These are phyloP conservation scores for Arbacia lixula DNA, from an alignment of 53 echinoderm and acorn worm genomes.

Conservation along the genomic window DNA sequence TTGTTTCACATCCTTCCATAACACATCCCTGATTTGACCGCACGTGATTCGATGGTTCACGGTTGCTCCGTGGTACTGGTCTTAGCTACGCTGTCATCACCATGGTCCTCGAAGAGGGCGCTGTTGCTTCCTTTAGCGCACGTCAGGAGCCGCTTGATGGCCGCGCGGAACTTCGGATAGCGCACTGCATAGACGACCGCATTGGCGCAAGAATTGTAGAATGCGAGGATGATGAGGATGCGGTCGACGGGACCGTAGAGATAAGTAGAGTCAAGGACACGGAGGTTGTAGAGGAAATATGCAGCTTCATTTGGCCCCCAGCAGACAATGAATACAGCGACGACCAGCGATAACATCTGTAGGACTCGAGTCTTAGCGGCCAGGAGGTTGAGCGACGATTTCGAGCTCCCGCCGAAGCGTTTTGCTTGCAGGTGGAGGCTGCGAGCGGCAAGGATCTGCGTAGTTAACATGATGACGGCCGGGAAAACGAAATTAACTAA, in stretches of 20 bases:
- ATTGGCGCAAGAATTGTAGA: slow-evolving; percentile 37
- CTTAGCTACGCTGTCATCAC: too few relatives aligned
- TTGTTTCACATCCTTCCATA: too few relatives aligned
- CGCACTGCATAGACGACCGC: slow-evolving; percentile 5
- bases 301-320: slow-evolving; percentile 71
- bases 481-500: slow-evolving; percentile 54
- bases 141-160: too few relatives aligned
- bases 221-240: slow-evolving; percentile 68
- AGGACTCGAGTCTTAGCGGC: slow-evolving; percentile 58
- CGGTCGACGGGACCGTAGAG: slow-evolving; percentile 62
- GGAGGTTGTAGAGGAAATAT: slow-evolving; percentile 63
- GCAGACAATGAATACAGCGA: slow-evolving; percentile 68
- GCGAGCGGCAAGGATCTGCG: slow-evolving; percentile 56
- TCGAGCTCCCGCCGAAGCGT: background rate
- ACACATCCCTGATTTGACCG: too few relatives aligned
- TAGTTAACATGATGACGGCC: slow-evolving; percentile 54
- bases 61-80: too few relatives aligned
- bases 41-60: too few relatives aligned
- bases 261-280: slow-evolving; percentile 46
- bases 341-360: slow-evolving; percentile 65
- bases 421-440: slow-evolving; percentile 41
- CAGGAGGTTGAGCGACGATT: background rate
- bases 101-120: too few relatives aligned
- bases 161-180: slow-evolving; percentile 15
- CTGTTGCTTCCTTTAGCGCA: too few relatives aligned